Conservation (phyloP, 2,113 vertebrate species). For the Origma solitaria region DNA sequence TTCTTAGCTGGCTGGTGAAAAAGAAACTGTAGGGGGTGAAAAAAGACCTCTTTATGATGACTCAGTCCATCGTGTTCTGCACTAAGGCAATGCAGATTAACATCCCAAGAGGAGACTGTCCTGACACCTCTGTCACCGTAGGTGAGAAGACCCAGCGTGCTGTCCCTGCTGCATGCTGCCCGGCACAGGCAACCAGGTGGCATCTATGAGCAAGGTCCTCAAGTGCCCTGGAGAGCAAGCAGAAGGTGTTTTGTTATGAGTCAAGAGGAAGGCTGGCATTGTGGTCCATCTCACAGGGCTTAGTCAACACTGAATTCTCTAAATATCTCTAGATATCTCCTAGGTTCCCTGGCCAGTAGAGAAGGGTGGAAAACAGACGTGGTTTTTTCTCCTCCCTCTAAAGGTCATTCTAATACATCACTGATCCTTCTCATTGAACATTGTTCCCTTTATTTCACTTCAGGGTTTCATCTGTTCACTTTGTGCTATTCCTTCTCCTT, state of each 20-base stretch:
- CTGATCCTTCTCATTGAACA: neutral
- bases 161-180: neutral
- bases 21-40: neutral
- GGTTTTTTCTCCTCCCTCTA: neutral
- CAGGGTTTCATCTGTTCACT: neutral
- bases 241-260: neutral
- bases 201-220: neutral
- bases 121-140: fast-evolving
- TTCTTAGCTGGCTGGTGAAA: neutral
- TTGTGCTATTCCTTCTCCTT: neutral
- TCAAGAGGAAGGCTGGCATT: neutral
- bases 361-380: neutral
- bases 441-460: neutral
- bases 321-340: neutral
- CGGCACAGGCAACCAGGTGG: neutral
- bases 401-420: neutral
- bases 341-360: neutral
- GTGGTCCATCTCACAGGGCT: neutral
- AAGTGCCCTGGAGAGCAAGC: neutral
- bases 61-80: neutral
- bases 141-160: neutral
- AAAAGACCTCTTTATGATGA: neutral
- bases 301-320: neutral
- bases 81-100: neutral
- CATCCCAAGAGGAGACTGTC: neutral